Evolutionary conservation across 2,888 invertebrate species (phyloP), one percentile per base, ranked within the genome.

Genomic region (Plutella xylostella): DNA sequence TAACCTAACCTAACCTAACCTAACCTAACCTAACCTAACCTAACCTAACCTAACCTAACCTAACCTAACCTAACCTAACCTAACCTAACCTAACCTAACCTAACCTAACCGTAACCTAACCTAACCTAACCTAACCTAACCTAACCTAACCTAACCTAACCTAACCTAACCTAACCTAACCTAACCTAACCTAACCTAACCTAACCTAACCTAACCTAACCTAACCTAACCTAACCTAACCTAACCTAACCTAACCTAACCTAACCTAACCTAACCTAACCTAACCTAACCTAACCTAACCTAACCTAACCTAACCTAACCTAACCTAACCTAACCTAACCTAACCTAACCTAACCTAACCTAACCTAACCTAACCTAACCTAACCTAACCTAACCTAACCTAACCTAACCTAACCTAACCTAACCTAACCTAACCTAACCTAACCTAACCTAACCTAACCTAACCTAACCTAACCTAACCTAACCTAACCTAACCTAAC

Each of bases 231-330:
- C 43, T 43, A 46, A 43, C 46, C 43, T 43, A 46, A 43, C 46
- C 43, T 43, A 43, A 47, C 46, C 46, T 47, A 47, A 47, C 46
- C 46, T 47, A 47, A 47, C 46, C 46, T 47, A 47, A 47, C 46
- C 46, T 47, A 47, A 47, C 46, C 46, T 47, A 47, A 47, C 46
- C 46, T 47, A 47, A 47, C 46, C 46, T 47, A 47, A 47, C 46
- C 46, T 47, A 47, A 47, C 46, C 46, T 47, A 47, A 47, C 46
- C 46, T 43, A 47, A 43, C 15, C 43, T 33, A 43, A 43, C 25
- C 43, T 25, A 35, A 43, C 34, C 43, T 43, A 43, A 43, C 43
- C 43, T 43, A 43, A 43, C 46, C 46, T 47, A 47, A 47, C 46
- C 46, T 42, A 45, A 45, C 45, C 42, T 41, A 45, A 41, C 35